These are phyloP conservation scores for Cherax destructor DNA, from an alignment of 1,140 invertebrate genomes.

Conservation along the genomic window DNA sequence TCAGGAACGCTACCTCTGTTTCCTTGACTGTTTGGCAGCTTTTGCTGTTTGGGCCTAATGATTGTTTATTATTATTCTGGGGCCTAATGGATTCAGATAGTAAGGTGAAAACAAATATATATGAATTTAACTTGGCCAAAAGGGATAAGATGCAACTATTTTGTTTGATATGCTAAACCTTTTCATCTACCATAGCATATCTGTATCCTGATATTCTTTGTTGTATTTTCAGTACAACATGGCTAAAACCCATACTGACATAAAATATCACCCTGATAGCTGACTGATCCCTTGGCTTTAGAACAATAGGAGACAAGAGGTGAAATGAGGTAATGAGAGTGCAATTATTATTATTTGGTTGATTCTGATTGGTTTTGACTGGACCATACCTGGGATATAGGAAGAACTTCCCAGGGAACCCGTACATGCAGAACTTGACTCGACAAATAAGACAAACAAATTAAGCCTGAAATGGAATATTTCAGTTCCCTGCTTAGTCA, in stretches of 20 bases:
- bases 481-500: neutral
- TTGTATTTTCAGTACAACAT: neutral
- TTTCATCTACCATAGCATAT: conserved; percentile 20
- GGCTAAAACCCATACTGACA: neutral
- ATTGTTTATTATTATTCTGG: conserved; percentile 19
- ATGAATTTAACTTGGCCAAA: conserved; percentile 38
- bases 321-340: conserved; percentile 69
- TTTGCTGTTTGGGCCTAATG: conserved; percentile 39
- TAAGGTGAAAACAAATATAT: conserved; percentile 37
- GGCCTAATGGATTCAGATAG: conserved; percentile 38
- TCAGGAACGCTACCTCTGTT: conserved; percentile 59
- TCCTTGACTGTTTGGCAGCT: conserved; percentile 63
- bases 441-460: conserved; percentile 23
- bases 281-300: conserved; percentile 59
- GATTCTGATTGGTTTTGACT: conserved; percentile 68
- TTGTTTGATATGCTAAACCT: conserved; percentile 10
- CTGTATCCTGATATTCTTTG: neutral
- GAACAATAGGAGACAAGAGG: conserved; percentile 65
- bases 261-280: neutral
- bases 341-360: conserved; percentile 68
- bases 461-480: conserved; percentile 13
- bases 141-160: conserved; percentile 52
- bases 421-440: conserved; percentile 64
- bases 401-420: conserved; percentile 63
- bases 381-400: conserved; percentile 68